Evolutionary conservation across 2,797 vertebrate genomes (phyloP), one percentile per base, ranked within the genome.

Genomic region (Ambastaia sidthimunki): DNA sequence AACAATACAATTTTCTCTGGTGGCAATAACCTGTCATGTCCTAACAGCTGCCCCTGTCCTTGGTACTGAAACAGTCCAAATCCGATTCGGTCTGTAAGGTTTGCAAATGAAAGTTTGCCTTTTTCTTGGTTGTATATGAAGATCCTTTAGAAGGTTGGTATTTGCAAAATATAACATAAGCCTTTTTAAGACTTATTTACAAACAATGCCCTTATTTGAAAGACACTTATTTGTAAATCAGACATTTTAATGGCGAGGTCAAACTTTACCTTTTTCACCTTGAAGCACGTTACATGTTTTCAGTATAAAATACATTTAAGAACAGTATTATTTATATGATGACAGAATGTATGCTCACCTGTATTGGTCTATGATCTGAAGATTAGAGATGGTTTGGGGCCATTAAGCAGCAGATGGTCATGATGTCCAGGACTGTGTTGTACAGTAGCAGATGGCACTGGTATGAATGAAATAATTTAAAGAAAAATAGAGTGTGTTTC

Each of bases 351-450:
- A 3, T 66, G 34, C 19, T 82, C 37, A 77, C 63, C 81, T 81
- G 62, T 50, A 44, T 19, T 44, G 19, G 34, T 76, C 21, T 72
- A 28, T 23, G 52, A 13, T 80, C 34, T 73, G 67, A 57, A 83
- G 67, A 71, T 83, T 79, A 34, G 50, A 16, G 31, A 44, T 65
- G 65, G 47, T 72, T 65, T 37, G 18, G 37, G 34, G 34, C 50
- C 15, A 31, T 62, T 48, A 54, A 79, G 47, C 47, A 84, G 76
- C 86, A 88, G 85, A 87, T 89, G 87, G 84, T 86, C 73, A 25
- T 76, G n/a, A 21, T 31, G 28, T 55, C 28, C 19, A n/a, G 66
- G 67, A 67, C 69, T 62, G 19, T 80, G 52, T 47, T 76, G 37
- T 71, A 76, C 54, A 47, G 52, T 66, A 72, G 55, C 60, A 78